Percentiles rank a stretch among this genome's conserved stretches.
These are phyloP conservation scores for Stigmatopora nigra DNA, from an alignment of 2,113 vertebrate genomes.

Conservation along the genomic window DNA sequence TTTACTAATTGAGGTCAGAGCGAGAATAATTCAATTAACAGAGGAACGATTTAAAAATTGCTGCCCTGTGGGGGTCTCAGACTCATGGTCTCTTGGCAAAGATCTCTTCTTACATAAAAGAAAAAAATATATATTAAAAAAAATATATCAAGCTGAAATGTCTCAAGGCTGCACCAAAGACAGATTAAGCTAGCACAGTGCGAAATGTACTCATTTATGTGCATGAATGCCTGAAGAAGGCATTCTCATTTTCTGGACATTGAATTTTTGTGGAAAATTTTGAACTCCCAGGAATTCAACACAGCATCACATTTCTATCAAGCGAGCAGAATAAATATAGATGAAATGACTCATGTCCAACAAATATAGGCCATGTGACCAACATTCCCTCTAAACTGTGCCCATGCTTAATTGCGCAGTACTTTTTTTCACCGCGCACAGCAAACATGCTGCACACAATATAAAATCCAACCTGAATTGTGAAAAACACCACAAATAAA, in stretches of 20 bases:
- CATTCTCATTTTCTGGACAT: slow-evolving; percentile 60
- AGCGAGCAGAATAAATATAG: not conserved
- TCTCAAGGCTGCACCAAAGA: slow-evolving; percentile 62
- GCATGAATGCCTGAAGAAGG: slow-evolving; percentile 49
- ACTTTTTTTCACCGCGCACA: too few relatives aligned
- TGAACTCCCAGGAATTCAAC: not conserved
- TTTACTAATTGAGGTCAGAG: slow-evolving; percentile 72
- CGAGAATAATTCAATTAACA: slow-evolving; percentile 69
- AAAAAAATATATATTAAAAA: slow-evolving; percentile 46
- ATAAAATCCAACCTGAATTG: too few relatives aligned
- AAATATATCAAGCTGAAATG: slow-evolving; percentile 67
- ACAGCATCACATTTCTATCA: not conserved
- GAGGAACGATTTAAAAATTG: slow-evolving; percentile 50
- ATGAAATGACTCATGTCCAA: not conserved
- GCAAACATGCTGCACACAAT: too few relatives aligned
- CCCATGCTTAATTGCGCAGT: too few relatives aligned
- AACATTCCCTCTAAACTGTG: too few relatives aligned
- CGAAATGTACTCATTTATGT: slow-evolving; percentile 53
- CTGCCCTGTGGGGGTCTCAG: slow-evolving; percentile 48
- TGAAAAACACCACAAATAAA: too few relatives aligned
- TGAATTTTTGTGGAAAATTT: slow-evolving; percentile 12
- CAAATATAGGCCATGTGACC: too few relatives aligned
- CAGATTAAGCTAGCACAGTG: slow-evolving; percentile 57
- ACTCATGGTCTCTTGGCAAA: slow-evolving; percentile 50
- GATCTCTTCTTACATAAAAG: not conserved